Base-by-base conservation (phyloP, 2,113 vertebrate genomes). In the Vulpes vulpes region DNA sequence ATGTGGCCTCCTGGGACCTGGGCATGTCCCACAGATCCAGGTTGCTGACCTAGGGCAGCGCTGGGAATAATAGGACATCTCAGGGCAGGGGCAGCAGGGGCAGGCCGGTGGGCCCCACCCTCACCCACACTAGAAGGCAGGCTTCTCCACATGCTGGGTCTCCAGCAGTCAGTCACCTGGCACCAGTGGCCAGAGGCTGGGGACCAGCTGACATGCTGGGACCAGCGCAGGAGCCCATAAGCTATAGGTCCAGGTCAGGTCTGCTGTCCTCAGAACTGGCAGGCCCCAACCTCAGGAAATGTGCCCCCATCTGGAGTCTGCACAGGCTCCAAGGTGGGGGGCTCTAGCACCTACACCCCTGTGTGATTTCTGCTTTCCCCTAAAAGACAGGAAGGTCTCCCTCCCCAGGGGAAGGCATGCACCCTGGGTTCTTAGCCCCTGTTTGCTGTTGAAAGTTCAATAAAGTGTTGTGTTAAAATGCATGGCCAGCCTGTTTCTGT, bases 271-370 rank as follows among this genome's bases (percentile, higher is more conserved):
- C 55, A 14, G 10, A 35, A 6, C 32, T 49, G 8, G 51, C 20
- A 17, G 8, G 4, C 59, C 38, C 2, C 23, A 67, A 17, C 11
- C 62, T 35, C 59, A 86, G 49, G 74, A 71, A 32, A 64, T 8
- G 12, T 1, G 0, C 16, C 3, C 73, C 53, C 14, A 2, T 14
- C 55, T 1, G 0, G 0, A 35, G 20, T 12, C 27, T 49, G 15
- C 22, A 49, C 2, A 22, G 19, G 16, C 38, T 79, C 38, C 27
- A 20, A 32, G 30, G 17, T 9, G 11, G 25, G 4, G 3, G 55
- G 19, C 14, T 1, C n/a, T 3, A 57, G 69, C 35, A 10, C 43
- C 65, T 17, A 25, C 3, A 14, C 49, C 73, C 12, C 8, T 1
- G 2, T 6, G 25, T 23, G 8, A 12, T 64, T n/a, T 57, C 30